Evolutionary conservation across 2,113 vertebrate genomes (phyloP).

Genomic region (Perca fluviatilis): DNA sequence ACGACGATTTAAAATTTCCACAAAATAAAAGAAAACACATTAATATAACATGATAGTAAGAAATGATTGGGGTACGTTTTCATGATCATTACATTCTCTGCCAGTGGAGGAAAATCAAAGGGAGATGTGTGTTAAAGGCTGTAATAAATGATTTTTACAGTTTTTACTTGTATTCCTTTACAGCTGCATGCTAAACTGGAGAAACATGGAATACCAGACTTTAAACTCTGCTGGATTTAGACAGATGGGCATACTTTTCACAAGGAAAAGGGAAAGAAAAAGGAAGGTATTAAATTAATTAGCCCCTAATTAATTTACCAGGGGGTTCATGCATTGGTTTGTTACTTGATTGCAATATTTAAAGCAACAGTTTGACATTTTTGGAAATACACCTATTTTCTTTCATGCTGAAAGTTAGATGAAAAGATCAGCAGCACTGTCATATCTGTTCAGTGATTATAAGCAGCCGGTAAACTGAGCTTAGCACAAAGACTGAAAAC

Average conservation of each 20-base stretch:
- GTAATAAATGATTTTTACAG: not conserved
- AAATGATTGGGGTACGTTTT: not conserved
- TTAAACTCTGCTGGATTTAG: slow-evolving; percentile 36
- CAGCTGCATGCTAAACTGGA: slow-evolving; percentile 48
- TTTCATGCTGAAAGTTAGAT: not conserved
- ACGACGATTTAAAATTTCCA: not conserved
- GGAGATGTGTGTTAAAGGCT: not conserved
- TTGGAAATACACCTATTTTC: no score
- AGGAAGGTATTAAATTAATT: not conserved
- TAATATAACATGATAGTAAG: not conserved
- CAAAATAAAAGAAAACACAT: not conserved
- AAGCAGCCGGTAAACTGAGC: not conserved
- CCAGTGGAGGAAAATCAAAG: not conserved
- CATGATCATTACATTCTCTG: not conserved
- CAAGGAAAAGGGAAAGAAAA: slow-evolving; percentile 13
- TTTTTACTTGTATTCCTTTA: not conserved
- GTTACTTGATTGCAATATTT: not conserved
- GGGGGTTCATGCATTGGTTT: not conserved
- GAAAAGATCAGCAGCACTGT: not conserved
- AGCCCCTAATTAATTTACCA: no score
- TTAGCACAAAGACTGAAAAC: no score
- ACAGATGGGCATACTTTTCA: slow-evolving; percentile 7
- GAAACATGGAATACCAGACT: not conserved
- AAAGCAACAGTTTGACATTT: no score
- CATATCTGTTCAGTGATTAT: not conserved